Percentiles rank a stretch among this genome's conserved stretches.
These are phyloP conservation scores for Euproctis similis DNA, from an alignment of 2,888 invertebrate genomes.

Conservation along the genomic window DNA sequence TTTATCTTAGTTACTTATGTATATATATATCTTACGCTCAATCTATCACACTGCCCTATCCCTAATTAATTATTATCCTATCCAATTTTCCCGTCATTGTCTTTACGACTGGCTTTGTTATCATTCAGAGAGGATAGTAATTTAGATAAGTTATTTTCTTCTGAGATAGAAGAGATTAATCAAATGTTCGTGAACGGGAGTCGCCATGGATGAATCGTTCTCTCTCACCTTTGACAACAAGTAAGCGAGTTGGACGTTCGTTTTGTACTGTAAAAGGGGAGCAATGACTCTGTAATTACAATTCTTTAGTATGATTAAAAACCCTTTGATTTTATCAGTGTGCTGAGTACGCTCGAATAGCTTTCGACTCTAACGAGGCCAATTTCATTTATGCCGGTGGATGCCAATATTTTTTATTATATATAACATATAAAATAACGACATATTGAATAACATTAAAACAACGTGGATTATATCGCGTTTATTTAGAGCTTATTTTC, in stretches of 20 bases:
- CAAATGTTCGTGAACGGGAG: background rate
- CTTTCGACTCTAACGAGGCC: background rate
- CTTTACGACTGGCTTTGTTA: background rate
- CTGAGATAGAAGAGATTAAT: background rate
- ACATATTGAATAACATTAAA: too few species aligned
- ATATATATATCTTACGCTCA: too few species aligned
- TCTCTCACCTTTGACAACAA: background rate
- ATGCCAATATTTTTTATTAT: too few species aligned
- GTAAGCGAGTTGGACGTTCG: background rate
- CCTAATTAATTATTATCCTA: too few species aligned
- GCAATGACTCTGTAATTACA: background rate
- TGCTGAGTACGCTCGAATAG: background rate
- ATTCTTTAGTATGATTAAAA: slow-evolving; percentile 4
- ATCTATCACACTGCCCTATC: too few species aligned
- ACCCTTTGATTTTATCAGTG: background rate
- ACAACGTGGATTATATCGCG: too few species aligned
- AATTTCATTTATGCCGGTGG: background rate
- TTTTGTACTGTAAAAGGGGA: background rate
- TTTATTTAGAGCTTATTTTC: too few species aligned
- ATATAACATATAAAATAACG: too few species aligned
- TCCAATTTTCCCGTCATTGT: too few species aligned
- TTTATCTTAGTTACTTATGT: too few species aligned
- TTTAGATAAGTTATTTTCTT: background rate
- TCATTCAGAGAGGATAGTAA: background rate
- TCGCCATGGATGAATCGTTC: background rate